These are phyloP conservation scores for Thalassaphorura encarpata DNA, from an alignment of 1,140 invertebrate species.

Conservation along the genomic window DNA sequence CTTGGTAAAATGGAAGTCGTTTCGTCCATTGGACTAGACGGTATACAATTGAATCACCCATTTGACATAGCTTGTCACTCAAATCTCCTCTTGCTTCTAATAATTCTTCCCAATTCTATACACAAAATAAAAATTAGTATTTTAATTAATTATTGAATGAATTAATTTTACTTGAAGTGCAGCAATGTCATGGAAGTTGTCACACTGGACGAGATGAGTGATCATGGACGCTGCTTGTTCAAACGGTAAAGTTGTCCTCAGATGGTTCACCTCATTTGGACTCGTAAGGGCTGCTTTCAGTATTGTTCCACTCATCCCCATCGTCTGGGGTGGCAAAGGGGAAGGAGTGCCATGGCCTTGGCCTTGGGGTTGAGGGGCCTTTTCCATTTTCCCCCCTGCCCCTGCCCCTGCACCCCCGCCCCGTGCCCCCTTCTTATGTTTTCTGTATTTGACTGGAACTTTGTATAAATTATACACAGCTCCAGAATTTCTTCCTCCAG, in stretches of 20 bases:
- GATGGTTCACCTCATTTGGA: conserved; percentile 72
- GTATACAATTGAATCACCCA: conserved; percentile 90
- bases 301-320: conserved; percentile 57
- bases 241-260: conserved; percentile 67
- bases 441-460: conserved; percentile 93
- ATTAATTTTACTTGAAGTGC: conserved; percentile 52
- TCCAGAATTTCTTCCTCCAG: conserved; percentile 94
- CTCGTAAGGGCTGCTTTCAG: conserved; percentile 87
- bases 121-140: no score
- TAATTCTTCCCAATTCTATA: conserved; percentile 73
- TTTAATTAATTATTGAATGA: conserved; percentile 9
- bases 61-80: conserved; percentile 83
- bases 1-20: conserved; percentile 88
- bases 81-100: conserved; percentile 82
- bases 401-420: conserved; percentile 6
- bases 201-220: conserved; percentile 80
- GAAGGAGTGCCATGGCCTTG: conserved; percentile 34
- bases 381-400: conserved; percentile 39
- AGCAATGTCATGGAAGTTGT: conserved; percentile 90
- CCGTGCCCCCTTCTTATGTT: conserved; percentile 69
- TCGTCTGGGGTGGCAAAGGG: conserved; percentile 36
- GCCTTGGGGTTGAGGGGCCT: no score
- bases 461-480: conserved; percentile 99
- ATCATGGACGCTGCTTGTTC: conserved; percentile 76
- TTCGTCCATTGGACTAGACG: conserved; percentile 98